These are phyloP conservation scores for Conops quadrifasciatus DNA, from an alignment of 2,888 invertebrate species.

Conservation along the genomic window DNA sequence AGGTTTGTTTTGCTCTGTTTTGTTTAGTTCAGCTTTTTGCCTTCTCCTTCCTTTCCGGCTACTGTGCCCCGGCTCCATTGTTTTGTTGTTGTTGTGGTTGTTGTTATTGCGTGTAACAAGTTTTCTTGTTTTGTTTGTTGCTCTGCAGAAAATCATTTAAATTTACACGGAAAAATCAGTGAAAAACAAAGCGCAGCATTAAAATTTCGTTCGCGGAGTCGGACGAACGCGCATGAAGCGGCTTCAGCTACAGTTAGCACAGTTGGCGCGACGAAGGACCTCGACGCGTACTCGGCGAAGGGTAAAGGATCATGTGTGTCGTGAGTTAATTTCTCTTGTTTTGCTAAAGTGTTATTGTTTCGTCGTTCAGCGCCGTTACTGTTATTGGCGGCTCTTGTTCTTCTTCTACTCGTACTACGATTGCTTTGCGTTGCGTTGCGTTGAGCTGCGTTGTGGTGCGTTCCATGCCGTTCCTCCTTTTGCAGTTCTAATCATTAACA, in stretches of 20 bases:
- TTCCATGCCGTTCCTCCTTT: background rate
- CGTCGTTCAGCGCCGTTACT: slow-evolving; percentile 25
- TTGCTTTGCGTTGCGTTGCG: slow-evolving; percentile 16
- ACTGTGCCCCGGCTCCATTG: background rate
- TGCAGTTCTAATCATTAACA: slow-evolving; percentile 60
- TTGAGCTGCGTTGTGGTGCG: too few species aligned
- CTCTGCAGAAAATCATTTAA: slow-evolving; percentile 44
- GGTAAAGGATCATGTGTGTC: slow-evolving; percentile 49
- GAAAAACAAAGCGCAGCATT: slow-evolving; percentile 22
- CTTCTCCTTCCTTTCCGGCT: background rate
- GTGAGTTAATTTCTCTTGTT: slow-evolving; percentile 54
- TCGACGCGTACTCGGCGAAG: background rate
- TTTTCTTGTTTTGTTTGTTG: slow-evolving; percentile 37
- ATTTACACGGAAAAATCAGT: slow-evolving; percentile 46
- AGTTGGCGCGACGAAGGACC: background rate
- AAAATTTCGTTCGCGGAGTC: background rate
- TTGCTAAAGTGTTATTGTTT: slow-evolving; percentile 18
- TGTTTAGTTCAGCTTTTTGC: slow-evolving; percentile 7
- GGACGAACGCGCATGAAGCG: background rate
- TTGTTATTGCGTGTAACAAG: slow-evolving; percentile 20
- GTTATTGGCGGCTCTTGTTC: slow-evolving; percentile 22
- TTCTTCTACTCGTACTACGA: background rate
- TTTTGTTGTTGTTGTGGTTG: slow-evolving; percentile 20
- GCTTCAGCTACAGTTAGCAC: background rate
- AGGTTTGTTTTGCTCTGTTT: slow-evolving; percentile 54